Evolutionary conservation across 2,797 vertebrate species (phyloP).

Genomic region (Siniperca scherzeri): DNA sequence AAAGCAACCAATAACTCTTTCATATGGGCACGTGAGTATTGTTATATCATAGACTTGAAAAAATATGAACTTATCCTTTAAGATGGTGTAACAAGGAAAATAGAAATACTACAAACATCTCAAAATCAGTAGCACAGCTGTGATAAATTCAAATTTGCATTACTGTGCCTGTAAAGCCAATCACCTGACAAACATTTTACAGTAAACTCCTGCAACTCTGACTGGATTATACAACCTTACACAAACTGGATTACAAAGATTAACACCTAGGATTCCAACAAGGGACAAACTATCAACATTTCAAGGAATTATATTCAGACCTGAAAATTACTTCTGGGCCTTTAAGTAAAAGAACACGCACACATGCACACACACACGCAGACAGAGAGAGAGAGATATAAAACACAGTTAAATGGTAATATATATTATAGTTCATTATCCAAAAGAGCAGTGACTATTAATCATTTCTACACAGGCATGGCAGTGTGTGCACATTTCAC

Average conservation of each 20-base stretch:
- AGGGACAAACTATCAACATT: slow-evolving; percentile 1
- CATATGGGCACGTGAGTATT: not conserved
- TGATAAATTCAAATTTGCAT: not conserved
- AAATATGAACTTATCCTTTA: not conserved
- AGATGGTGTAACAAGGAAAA: not conserved
- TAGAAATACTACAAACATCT: slow-evolving; percentile 10
- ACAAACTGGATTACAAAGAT: slow-evolving; percentile 27
- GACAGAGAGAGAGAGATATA: not conserved
- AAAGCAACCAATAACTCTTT: not conserved
- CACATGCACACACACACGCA: slow-evolving; percentile 1
- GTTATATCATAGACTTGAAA: not conserved
- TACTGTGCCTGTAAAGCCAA: not conserved
- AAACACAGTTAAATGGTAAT: slow-evolving; percentile 64
- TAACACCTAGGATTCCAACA: slow-evolving; percentile 5
- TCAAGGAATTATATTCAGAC: slow-evolving; percentile 10
- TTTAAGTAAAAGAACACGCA: not conserved
- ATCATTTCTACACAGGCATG: slow-evolving; percentile 57
- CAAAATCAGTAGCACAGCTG: not conserved
- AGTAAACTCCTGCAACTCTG: not conserved
- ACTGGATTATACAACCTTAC: slow-evolving; percentile 1
- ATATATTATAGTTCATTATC: slow-evolving; percentile 72
- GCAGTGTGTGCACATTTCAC: slow-evolving; percentile 38
- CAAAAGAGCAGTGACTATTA: slow-evolving; percentile 61
- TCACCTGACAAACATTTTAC: slow-evolving; percentile 1
- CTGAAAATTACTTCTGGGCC: slow-evolving; percentile 5